These are phyloP conservation scores for Druon quercuslanigerum DNA, from an alignment of 1,140 invertebrate species.

Conservation along the genomic window DNA sequence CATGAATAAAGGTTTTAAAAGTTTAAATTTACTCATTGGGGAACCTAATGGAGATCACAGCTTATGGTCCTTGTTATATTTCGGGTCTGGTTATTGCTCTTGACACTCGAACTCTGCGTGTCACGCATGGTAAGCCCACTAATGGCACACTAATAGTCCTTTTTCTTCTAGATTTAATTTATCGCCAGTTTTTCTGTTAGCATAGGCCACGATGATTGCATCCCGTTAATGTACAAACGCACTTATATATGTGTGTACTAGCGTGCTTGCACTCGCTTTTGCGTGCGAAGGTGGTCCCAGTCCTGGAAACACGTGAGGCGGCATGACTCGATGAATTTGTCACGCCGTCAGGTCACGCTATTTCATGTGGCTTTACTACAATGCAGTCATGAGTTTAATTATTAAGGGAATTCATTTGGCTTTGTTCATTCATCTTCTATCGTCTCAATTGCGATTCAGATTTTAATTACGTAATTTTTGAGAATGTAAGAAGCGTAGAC, in stretches of 20 bases:
- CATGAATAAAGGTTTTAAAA: not conserved
- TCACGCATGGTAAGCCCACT: slow-evolving; percentile 69
- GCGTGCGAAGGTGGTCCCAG: slow-evolving; percentile 47
- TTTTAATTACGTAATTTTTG: too few species aligned
- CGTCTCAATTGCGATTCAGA: too few species aligned
- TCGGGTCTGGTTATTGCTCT: slow-evolving; percentile 29
- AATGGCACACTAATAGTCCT: slow-evolving; percentile 69
- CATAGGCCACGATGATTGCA: slow-evolving; percentile 60
- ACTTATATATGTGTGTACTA: not conserved
- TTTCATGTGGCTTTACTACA: slow-evolving; percentile 46
- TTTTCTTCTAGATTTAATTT: slow-evolving; percentile 72
- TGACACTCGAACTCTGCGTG: slow-evolving; percentile 54
- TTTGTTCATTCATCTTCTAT: not conserved
- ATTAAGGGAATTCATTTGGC: not conserved
- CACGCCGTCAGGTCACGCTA: slow-evolving; percentile 66
- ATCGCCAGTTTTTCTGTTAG: slow-evolving; percentile 56
- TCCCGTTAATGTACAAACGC: slow-evolving; percentile 51
- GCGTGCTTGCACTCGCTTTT: not conserved
- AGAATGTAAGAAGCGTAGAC: too few species aligned
- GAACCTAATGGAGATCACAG: slow-evolving; percentile 1
- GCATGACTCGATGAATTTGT: slow-evolving; percentile 72
- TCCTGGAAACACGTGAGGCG: slow-evolving; percentile 62
- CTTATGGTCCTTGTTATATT: not conserved
- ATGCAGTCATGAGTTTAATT: slow-evolving; percentile 39
- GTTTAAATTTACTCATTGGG: not conserved